A percentile compares a stretch with the other conserved stretches of the same genome.
phyloP scores from a whole-genome alignment of 1,140 invertebrate species.

The Sycophila sp. region DNA sequence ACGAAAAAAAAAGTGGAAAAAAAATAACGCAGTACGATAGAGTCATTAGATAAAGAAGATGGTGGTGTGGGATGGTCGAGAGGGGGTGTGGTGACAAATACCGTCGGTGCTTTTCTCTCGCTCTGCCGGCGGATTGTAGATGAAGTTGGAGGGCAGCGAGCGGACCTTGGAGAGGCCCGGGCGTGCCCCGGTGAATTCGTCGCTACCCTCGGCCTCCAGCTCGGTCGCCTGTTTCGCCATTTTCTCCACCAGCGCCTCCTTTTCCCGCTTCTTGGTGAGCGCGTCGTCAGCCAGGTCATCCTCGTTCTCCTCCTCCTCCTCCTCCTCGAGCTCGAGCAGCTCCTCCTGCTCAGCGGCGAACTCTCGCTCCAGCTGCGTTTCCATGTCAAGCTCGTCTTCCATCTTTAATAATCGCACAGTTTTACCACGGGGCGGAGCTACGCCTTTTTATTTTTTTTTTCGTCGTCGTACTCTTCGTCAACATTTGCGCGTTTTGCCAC shows the following conservation, averaged over 20 bases:
- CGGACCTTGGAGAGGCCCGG: conserved; percentile 69
- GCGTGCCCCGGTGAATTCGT: conserved; percentile 46
- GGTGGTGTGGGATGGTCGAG: too few relatives aligned
- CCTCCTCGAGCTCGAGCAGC: conserved; percentile 75
- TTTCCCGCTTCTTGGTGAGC: conserved; percentile 77
- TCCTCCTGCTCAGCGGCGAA: conserved; percentile 71
- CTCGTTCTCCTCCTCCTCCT: conserved; percentile 78
- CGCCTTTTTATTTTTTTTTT: too few relatives aligned
- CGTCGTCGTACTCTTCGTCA: too few relatives aligned
- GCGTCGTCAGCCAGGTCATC: conserved; percentile 76
- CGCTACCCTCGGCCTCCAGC: conserved; percentile 40
- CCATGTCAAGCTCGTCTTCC: conserved; percentile 93
- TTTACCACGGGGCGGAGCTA: too few relatives aligned
- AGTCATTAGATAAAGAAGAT: too few relatives aligned
- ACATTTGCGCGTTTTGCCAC: too few relatives aligned
- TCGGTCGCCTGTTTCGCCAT: conserved; percentile 42
- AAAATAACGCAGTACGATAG: neutral
- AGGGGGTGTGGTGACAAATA: conserved; percentile 33
- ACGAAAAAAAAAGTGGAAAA: neutral
- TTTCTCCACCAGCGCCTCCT: conserved; percentile 66
- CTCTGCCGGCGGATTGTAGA: conserved; percentile 71
- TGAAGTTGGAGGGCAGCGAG: conserved; percentile 76
- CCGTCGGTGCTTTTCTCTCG: conserved; percentile 52
- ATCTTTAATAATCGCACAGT: conserved; percentile 67
- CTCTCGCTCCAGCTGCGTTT: conserved; percentile 87